These are phyloP conservation scores for Drosophila testacea DNA, from an alignment of 2,888 invertebrate species.

Conservation along the genomic window DNA sequence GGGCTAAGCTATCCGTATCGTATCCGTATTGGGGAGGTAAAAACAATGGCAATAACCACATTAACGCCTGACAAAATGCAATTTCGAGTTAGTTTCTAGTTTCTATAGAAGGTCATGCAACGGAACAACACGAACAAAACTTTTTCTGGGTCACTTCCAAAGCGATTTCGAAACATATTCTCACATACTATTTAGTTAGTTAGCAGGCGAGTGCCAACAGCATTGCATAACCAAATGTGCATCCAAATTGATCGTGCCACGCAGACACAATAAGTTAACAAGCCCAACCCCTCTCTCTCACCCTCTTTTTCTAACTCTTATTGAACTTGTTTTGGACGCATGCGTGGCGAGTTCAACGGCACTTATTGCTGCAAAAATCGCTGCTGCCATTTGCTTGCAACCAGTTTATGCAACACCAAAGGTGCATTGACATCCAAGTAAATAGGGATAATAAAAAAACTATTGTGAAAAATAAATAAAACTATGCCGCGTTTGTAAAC, in stretches of 20 bases:
- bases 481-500: background rate
- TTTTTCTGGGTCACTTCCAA: slow-evolving; percentile 39
- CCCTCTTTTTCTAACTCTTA: slow-evolving; percentile 1
- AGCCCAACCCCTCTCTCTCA: background rate
- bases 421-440: slow-evolving; percentile 65
- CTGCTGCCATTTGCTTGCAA: slow-evolving; percentile 39
- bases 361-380: slow-evolving; percentile 23
- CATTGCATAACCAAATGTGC: slow-evolving; percentile 33
- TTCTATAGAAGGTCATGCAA: slow-evolving; percentile 39
- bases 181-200: slow-evolving; percentile 49
- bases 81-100: slow-evolving; percentile 38
- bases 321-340: slow-evolving; percentile 56
- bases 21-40: slow-evolving; percentile 8
- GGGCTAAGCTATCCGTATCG: background rate
- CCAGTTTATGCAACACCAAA: slow-evolving; percentile 66
- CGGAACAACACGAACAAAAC: slow-evolving; percentile 42
- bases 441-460: slow-evolving; percentile 13
- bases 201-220: slow-evolving; percentile 33
- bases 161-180: slow-evolving; percentile 62
- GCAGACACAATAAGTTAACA: slow-evolving; percentile 15
- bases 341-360: slow-evolving; percentile 44
- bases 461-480: slow-evolving; percentile 1
- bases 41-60: slow-evolving; percentile 44
- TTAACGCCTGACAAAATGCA: slow-evolving; percentile 72
- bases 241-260: slow-evolving; percentile 26